Conservation (phyloP, 2,113 vertebrate genomes). For the Nerophis lumbriciformis region DNA sequence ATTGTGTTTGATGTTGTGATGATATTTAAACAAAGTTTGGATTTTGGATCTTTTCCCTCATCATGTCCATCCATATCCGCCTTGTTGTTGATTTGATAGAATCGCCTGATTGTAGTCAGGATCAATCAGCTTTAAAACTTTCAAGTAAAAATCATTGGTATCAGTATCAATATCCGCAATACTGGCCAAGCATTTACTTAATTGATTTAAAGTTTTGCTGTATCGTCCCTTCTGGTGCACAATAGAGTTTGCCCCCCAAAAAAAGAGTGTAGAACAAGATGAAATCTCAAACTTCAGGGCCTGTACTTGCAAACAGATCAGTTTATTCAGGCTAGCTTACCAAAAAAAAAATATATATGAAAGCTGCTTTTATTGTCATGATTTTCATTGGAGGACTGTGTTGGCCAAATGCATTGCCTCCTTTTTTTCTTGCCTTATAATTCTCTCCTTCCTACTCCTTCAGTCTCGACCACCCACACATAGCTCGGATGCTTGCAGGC, state of each 20-base stretch:
- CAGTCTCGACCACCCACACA: conserved; percentile 41
- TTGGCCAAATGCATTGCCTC: neutral
- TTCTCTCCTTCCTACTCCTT: conserved; percentile 16
- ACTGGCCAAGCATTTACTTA: no score
- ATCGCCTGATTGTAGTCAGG: no score
- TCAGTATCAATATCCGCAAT: no score
- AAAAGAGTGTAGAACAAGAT: neutral
- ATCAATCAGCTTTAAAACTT: no score
- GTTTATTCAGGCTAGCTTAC: conserved; percentile 15
- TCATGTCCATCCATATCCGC: no score
- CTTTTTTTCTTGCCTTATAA: conserved; percentile 1
- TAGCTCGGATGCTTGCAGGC: conserved; percentile 36
- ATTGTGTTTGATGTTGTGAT: no score
- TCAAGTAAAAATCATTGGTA: no score
- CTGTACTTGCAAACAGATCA: conserved; percentile 5
- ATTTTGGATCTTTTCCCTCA: no score
- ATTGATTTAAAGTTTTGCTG: no score
- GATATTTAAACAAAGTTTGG: no score
- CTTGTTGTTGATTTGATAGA: no score
- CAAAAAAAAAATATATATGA: conserved; percentile 29
- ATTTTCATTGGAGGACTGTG: conserved; percentile 24
- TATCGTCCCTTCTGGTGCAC: neutral
- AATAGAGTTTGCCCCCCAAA: neutral
- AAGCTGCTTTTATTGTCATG: conserved; percentile 34
- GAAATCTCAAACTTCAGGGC: conserved; percentile 3